Evolutionary conservation across 2,113 vertebrate genomes (phyloP).

Genomic region (Coptodon bakossiorum): DNA sequence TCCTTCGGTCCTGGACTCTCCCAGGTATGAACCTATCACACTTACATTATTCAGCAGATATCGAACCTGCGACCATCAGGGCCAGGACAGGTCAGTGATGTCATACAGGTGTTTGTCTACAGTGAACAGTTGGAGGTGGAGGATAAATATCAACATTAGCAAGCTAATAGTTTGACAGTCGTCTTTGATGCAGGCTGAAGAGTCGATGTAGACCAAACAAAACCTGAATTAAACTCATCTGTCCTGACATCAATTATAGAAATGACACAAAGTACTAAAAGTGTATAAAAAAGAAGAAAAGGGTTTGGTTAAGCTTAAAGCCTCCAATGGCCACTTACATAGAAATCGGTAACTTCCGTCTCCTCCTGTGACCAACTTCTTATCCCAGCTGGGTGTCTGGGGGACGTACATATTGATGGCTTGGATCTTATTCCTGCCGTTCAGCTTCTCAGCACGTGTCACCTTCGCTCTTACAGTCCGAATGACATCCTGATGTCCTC

Average conservation of each 20-base stretch:
- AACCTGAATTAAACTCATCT: not conserved
- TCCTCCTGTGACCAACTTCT: not conserved
- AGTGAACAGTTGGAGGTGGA: not conserved
- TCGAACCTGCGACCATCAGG: not conserved
- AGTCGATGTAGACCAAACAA: not conserved
- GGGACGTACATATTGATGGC: not conserved
- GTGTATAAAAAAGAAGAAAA: not conserved
- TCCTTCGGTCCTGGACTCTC: not conserved
- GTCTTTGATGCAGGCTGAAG: not conserved
- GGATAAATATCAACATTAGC: not conserved
- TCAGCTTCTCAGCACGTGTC: not conserved
- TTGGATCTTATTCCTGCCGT: not conserved
- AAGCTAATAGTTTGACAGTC: not conserved
- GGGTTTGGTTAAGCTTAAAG: not conserved
- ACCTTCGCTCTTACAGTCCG: not conserved
- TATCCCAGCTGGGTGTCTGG: not conserved
- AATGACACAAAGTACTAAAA: fast-evolving
- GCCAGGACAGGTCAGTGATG: not conserved
- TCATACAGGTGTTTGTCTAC: not conserved
- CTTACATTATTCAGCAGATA: not conserved
- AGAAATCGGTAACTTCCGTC: not conserved
- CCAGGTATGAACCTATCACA: not conserved
- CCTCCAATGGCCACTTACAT: not conserved
- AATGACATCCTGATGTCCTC: not conserved
- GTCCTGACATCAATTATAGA: fast-evolving